A percentile compares a stretch with the other conserved stretches of the same genome.
These are phyloP conservation scores for Onychomys torridus DNA, from an alignment of 2,797 vertebrate species.

Conservation along the genomic window DNA sequence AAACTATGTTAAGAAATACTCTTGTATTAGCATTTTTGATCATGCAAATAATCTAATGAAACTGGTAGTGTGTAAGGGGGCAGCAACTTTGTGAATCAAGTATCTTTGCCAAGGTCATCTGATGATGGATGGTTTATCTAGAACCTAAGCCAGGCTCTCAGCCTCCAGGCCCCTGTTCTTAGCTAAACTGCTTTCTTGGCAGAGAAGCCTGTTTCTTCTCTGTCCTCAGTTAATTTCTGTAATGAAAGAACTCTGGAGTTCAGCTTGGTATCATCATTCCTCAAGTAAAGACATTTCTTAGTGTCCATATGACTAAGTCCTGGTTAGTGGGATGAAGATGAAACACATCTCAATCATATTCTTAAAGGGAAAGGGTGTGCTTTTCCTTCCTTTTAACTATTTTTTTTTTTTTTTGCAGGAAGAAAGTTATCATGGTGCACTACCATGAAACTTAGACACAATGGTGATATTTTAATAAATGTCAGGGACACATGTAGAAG, in stretches of 20 bases:
- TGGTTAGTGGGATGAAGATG: background rate
- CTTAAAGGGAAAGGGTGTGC: background rate
- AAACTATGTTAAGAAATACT: conserved; percentile 28
- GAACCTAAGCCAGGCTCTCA: background rate
- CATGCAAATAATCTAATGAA: background rate
- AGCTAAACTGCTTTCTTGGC: background rate
- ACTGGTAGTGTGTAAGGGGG: background rate
- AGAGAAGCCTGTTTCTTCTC: background rate
- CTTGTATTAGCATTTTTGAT: conserved; percentile 38
- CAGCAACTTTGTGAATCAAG: background rate
- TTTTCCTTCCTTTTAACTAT: background rate
- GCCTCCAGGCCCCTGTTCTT: background rate
- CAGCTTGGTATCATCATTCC: background rate
- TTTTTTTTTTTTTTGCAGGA: background rate
- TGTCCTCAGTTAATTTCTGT: background rate
- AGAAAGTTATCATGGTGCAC: background rate
- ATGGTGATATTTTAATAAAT: background rate
- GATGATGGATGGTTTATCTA: background rate
- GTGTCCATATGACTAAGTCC: background rate
- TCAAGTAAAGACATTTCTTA: background rate
- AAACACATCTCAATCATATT: background rate
- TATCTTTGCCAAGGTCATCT: background rate
- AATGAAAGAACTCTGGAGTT: background rate
- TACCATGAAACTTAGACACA: background rate
- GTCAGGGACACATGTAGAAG: background rate